These are phyloP conservation scores for Drosophila funebris DNA, from an alignment of 1,140 invertebrate genomes.

Conservation along the genomic window DNA sequence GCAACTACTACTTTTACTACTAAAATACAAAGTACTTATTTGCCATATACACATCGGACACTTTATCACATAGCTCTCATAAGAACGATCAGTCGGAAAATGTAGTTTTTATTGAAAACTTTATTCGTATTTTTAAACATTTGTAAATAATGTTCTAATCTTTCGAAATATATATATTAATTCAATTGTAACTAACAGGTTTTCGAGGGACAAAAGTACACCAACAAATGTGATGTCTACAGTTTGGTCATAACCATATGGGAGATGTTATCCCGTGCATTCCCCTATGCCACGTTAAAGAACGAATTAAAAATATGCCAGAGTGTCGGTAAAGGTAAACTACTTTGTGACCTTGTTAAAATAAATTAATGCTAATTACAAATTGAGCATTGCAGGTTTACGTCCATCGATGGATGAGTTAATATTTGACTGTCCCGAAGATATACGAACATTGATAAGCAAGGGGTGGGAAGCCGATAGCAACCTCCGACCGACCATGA, in stretches of 20 bases:
- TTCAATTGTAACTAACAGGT: background rate
- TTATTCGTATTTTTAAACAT: too few relatives aligned
- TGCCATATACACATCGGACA: too few relatives aligned
- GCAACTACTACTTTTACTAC: too few relatives aligned
- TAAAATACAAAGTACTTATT: too few relatives aligned
- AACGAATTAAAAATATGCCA: background rate
- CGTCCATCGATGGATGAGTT: background rate
- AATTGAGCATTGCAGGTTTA: background rate
- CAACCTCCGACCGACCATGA: background rate
- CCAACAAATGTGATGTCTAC: conserved; percentile 33
- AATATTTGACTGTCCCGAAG: background rate
- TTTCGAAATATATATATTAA: too few relatives aligned
- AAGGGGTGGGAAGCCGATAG: background rate
- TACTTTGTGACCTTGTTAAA: background rate
- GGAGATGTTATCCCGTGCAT: conserved; percentile 17
- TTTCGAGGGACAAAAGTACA: background rate
- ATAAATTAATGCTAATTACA: background rate
- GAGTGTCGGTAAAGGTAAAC: background rate
- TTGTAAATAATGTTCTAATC: too few relatives aligned
- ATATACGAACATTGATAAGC: background rate
- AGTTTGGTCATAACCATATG: conserved; percentile 20
- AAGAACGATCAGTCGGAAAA: too few relatives aligned
- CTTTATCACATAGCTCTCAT: too few relatives aligned
- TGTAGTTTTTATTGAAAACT: too few relatives aligned
- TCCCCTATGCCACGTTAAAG: background rate